Evolutionary conservation across 2,888 invertebrate species (phyloP), one percentile per base, ranked within the genome.

Genomic region (Drosophila paramelanica): DNA sequence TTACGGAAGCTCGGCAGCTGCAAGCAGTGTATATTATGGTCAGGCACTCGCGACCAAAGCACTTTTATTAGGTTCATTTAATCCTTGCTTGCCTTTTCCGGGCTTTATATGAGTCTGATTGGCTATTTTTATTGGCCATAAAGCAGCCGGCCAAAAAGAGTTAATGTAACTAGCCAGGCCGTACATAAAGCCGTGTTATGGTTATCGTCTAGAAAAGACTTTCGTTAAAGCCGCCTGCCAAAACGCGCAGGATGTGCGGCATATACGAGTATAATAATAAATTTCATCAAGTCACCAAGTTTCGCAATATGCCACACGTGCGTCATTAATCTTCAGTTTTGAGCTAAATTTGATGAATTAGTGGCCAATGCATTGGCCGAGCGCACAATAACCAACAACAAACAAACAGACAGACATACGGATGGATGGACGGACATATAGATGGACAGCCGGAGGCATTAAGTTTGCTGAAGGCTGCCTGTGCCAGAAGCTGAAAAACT

Each of bases 281-380:
- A 84, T 84, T 84, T 84, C 86, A 84, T 86, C 84, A 84, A 84
- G 83, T 83, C 84, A 84, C 86, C 84, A 86, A 83, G 84, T 86
- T 84, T 84, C 79, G 81, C 77, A 84, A 84, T 84, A 86, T 86
- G 81, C 83, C 86, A 86, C 84, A 84, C 86, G 83, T 83, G 82
- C 82, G 83, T 83, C 86, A 84, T 86, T 84, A 84, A 84, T 84
- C 84, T 84, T 83, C 79, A 84, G 83, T 83, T 84, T 84, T 83
- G 79, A 86, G 83, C 86, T 83, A 83, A 86, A 83, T 84, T 86
- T 84, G 86, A 84, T 84, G 84, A 86, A 84, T 86, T 84, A 84
- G 86, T 84, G 85, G 79, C 68, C 83, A 78, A 82, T 81, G 76
- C 67, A 75, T 70, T 75, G 83, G 80, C 77, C 77, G 53, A 68